Evolutionary conservation across 2,888 invertebrate genomes (phyloP), one percentile per base, ranked within the genome.

Genomic region (Drosophila cyrtoloma): DNA sequence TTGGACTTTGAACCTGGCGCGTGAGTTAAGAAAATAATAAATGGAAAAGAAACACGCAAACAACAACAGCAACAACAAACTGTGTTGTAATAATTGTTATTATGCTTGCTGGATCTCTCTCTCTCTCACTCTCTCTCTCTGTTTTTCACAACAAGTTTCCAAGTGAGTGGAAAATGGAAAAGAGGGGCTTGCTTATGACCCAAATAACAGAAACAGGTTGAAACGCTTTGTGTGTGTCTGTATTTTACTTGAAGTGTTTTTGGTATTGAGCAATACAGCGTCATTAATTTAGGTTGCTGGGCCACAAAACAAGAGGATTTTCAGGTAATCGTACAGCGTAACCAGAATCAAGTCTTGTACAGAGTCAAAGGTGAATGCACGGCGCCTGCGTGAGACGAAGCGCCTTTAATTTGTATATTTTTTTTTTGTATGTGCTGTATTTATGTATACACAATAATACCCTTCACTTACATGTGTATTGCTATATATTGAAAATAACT

Each of bases 1-100:
- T 69, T 84, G 89, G 89, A 88, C 87, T 88, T 88, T 88, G 87
- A 82, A 90, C 90, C 75, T 60, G 71, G 70, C 78, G 70, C 71
- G 71, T 71, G 72, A 82, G 63, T 71, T 72, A 76, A 70, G 44
- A 68, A 71, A 84, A 67, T 47, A 57, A 65, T 71, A 70, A 71
- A 77, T 50, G 58, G 28, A 65, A 77, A 75, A 79, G 77, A 64
- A 74, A 72, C 72, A 50, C 26, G 70, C 51, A 51, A 76, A 60
- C 70, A 82, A 79, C 53, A 77, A 67, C 63, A 71, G 50, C 42
- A 62, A 32, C 65, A 62, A 52, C 57, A 61, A 60, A 22, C 28
- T 32, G 71, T 89, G 57, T 74, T 77, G 87, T 89, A 86, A 89
- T 77, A 75, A 62, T 75, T 76, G 61, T 70, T 71, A 56, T 69